A percentile compares a stretch with the other conserved stretches of the same genome.
phyloP scores from a whole-genome alignment of 2,888 invertebrate species.

The Drosophila greeni region DNA sequence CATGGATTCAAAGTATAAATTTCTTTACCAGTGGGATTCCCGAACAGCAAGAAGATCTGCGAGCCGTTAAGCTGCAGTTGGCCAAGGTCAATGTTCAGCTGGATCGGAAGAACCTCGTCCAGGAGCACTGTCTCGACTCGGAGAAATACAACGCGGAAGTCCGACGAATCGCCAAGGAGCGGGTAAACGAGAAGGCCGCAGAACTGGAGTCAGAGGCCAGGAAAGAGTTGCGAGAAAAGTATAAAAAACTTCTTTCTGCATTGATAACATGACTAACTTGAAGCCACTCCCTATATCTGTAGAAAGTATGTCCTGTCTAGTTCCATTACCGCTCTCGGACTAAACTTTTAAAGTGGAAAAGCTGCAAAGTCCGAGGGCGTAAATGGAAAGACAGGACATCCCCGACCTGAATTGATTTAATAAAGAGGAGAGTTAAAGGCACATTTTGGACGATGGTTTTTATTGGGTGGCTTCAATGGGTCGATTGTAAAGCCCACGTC shows the following conservation, averaged over 20 bases:
- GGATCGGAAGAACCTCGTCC: background rate
- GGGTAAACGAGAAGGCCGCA: background rate
- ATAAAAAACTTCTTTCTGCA: background rate
- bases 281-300: no score
- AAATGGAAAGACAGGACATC: no score
- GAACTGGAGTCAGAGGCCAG: accelerated
- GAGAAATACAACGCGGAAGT: background rate
- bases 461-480: background rate
- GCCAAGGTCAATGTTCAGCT: background rate
- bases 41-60: background rate
- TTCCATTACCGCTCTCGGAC: background rate
- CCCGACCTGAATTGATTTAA: background rate
- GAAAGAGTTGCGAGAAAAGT: background rate
- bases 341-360: background rate
- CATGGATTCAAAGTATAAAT: no score
- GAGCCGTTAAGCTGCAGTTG: background rate
- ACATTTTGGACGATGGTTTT: background rate
- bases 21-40: no score
- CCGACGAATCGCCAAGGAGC: background rate
- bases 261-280: no score
- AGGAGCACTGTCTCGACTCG: background rate
- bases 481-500: no score
- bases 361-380: no score
- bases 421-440: background rate
- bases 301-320: background rate